A percentile compares a stretch with the other conserved stretches of the same genome.
Conservation (phyloP, 2,888 invertebrate genomes). For the Cryptocephalus moraei region DNA sequence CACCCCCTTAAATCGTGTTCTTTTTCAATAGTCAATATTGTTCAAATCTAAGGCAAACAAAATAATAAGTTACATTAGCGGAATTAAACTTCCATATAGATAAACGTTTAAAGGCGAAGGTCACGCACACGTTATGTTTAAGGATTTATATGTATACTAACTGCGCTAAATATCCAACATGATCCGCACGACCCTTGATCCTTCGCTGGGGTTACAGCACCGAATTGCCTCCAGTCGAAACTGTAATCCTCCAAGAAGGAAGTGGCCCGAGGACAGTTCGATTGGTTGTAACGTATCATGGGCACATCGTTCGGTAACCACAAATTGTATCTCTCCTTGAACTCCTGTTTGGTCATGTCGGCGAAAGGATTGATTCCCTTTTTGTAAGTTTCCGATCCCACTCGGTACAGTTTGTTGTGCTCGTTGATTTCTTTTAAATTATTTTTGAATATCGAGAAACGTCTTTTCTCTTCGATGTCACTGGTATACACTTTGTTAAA, state of each 20-base stretch:
- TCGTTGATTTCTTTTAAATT: conserved; percentile 8
- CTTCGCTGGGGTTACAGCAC: conserved; percentile 8
- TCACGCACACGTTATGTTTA: too few species aligned
- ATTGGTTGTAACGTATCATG: background rate
- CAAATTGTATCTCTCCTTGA: conserved; percentile 5
- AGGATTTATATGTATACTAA: conserved; percentile 1
- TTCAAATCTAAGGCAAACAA: too few species aligned
- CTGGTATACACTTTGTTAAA: conserved; percentile 7
- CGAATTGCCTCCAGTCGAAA: conserved; percentile 6
- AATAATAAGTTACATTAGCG: too few species aligned
- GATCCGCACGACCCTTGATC: conserved; percentile 11
- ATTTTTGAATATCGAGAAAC: conserved; percentile 4
- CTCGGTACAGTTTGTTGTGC: conserved; percentile 7
- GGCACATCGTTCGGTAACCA: background rate
- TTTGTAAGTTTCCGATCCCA: conserved; percentile 4
- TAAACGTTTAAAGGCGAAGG: too few species aligned
- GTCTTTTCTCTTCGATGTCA: conserved; percentile 2
- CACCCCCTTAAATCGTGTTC: too few species aligned
- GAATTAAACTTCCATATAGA: too few species aligned
- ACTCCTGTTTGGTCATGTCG: conserved; percentile 8
- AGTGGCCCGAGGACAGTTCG: background rate
- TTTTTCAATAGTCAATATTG: too few species aligned
- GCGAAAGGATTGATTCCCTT: conserved; percentile 9
- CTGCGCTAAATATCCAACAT: conserved; percentile 13
- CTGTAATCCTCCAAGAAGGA: background rate